Conservation (phyloP, 2,797 vertebrate genomes). For the Myotis vivesi region DNA sequence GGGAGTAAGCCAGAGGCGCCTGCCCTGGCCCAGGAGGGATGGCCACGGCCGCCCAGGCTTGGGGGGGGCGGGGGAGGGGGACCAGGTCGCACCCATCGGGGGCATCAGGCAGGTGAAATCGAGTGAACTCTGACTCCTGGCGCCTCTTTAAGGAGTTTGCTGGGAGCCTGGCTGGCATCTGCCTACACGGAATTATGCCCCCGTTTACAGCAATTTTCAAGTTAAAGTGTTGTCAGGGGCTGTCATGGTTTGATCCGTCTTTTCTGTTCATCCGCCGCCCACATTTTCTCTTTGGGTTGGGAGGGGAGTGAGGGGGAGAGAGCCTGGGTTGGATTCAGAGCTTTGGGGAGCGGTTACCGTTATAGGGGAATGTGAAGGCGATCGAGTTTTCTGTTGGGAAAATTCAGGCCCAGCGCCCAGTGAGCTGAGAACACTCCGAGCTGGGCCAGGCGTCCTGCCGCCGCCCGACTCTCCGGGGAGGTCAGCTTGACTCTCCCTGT, state of each 20-base stretch:
- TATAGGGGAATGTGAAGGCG: background rate
- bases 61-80: rapidly evolving
- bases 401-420: background rate
- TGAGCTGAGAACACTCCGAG: background rate
- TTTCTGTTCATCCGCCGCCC: conserved; percentile 74
- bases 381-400: conserved; percentile 14
- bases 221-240: conserved; percentile 78
- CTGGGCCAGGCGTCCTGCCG: background rate
- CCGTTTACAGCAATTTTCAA: conserved; percentile 76
- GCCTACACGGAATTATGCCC: conserved; percentile 68
- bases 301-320: background rate
- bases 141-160: background rate
- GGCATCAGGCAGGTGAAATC: rapidly evolving
- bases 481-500: background rate
- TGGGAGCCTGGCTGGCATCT: conserved; percentile 43
- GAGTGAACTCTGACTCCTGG: background rate
- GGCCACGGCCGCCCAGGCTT: background rate
- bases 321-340: conserved; percentile 42
- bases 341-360: conserved; percentile 21
- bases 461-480: background rate
- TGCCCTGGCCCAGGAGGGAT: background rate
- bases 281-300: conserved; percentile 55
- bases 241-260: conserved; percentile 75
- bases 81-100: background rate
- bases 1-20: background rate